Conservation (phyloP, 1,140 invertebrate species). For the Fopius arisanus region DNA sequence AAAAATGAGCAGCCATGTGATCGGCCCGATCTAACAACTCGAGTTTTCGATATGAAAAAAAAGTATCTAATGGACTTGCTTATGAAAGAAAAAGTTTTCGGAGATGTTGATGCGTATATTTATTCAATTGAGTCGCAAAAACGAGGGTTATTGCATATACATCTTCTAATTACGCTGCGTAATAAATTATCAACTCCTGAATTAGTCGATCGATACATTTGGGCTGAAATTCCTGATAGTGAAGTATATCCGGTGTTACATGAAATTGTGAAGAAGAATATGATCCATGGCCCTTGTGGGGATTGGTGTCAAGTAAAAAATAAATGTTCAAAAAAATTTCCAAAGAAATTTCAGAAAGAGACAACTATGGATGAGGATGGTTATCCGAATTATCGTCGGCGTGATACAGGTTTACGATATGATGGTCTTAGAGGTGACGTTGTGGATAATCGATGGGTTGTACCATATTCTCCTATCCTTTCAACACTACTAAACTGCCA, state of each 20-base stretch:
- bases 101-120: background rate
- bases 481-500: background rate
- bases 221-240: conserved; percentile 65
- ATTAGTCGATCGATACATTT: conserved; percentile 55
- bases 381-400: background rate
- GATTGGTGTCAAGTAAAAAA: conserved; percentile 38
- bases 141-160: conserved; percentile 46
- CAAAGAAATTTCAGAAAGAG: background rate
- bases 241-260: conserved; percentile 48
- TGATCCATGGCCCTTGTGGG: too few species aligned
- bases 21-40: conserved; percentile 44
- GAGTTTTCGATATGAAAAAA: background rate
- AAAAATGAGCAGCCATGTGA: conserved; percentile 30
- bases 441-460: conserved; percentile 5
- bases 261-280: too few species aligned
- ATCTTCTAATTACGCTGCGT: conserved; percentile 39
- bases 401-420: background rate
- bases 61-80: background rate
- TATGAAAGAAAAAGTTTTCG: background rate
- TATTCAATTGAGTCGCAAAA: background rate
- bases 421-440: background rate
- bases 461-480: conserved; percentile 18
- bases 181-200: background rate
- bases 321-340: conserved; percentile 39
- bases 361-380: background rate